Evolutionary conservation across 2,888 invertebrate species (phyloP), one percentile per base, ranked within the genome.

Genomic region (Morpho helenor): DNA sequence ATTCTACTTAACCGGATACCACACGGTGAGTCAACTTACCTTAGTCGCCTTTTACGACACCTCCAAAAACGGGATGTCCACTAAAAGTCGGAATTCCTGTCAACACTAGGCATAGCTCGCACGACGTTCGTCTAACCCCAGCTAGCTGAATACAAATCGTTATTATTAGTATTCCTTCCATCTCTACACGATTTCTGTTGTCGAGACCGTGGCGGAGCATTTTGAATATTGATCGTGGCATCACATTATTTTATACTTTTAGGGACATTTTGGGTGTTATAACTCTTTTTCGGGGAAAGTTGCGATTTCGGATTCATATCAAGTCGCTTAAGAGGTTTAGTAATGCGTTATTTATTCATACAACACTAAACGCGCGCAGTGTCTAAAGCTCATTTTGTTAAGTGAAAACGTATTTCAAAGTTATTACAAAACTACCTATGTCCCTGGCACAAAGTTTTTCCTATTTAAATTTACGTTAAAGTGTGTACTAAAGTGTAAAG

Each of bases 121-220:
- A 78, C 80, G 75, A 77, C 76, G 75, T 77, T 78, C 76, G 76
- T 66, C 75, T 83, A 77, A 73, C 66, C 67, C 66, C 65, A 71
- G 63, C 78, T 75, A 72, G 71, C 65, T 76, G 87, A 81, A 88
- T 89, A 88, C 84, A 80, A 87, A 87, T 82, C 62, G 69, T 66
- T 71, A 68, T 67, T 72, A 72, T 88, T 86, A 74, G 84, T 86
- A 88, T 88, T 83, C 88, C 66, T 67, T 63, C 66, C 78, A 73
- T 71, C 74, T 70, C 67, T 74, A 75, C 87, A 88, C 88, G 87
- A 87, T 87, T 86, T 85, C 87, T 86, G 83, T 81, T 77, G 80
- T 77, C 80, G 77, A 76, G 78, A 74, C 81, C 74, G 72, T 67
- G 79, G 72, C 71, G 72, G 74, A 74, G 73, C 81, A 74, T 80